A percentile compares a stretch with the other conserved stretches of the same genome.
phyloP scores from a whole-genome alignment of 2,888 invertebrate species.

The Autographa pulchrina region DNA sequence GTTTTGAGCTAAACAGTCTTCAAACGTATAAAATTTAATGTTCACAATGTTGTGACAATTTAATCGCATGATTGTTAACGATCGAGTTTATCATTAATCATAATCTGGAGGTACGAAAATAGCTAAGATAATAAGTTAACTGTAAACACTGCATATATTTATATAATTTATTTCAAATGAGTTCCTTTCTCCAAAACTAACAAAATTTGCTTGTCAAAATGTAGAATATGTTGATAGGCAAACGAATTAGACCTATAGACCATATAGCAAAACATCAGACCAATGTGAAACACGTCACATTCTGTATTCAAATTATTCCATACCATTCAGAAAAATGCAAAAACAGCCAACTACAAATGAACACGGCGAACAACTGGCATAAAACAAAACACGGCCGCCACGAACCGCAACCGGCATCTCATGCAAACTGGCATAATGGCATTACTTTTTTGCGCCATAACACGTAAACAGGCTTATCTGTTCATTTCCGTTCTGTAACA shows the following conservation, averaged over 20 bases:
- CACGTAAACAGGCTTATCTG: conserved; percentile 9
- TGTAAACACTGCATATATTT: too few relatives aligned
- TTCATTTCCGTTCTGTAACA: conserved; percentile 25
- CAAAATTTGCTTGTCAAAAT: too few relatives aligned
- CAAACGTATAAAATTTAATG: not conserved
- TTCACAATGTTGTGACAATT: not conserved
- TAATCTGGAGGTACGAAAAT: too few relatives aligned
- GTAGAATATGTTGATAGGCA: too few relatives aligned
- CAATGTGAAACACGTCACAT: not conserved
- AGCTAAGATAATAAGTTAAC: not conserved
- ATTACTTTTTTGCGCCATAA: conserved; percentile 7
- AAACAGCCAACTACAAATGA: not conserved
- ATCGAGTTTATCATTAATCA: too few relatives aligned
- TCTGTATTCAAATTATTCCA: conserved; percentile 3
- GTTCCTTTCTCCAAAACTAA: too few relatives aligned
- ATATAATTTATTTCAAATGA: too few relatives aligned
- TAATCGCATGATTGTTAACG: too few relatives aligned
- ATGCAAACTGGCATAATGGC: not conserved
- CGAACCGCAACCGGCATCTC: conserved; percentile 1
- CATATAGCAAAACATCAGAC: not conserved
- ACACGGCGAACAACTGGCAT: not conserved
- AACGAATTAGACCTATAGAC: too few relatives aligned
- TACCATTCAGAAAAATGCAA: not conserved
- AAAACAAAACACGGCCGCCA: not conserved
- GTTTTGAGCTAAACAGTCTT: not conserved